Percentiles rank a stretch among this genome's conserved stretches.
These are phyloP conservation scores for Malacoctenus gilli DNA, from an alignment of 2,797 vertebrate genomes.

Conservation along the genomic window DNA sequence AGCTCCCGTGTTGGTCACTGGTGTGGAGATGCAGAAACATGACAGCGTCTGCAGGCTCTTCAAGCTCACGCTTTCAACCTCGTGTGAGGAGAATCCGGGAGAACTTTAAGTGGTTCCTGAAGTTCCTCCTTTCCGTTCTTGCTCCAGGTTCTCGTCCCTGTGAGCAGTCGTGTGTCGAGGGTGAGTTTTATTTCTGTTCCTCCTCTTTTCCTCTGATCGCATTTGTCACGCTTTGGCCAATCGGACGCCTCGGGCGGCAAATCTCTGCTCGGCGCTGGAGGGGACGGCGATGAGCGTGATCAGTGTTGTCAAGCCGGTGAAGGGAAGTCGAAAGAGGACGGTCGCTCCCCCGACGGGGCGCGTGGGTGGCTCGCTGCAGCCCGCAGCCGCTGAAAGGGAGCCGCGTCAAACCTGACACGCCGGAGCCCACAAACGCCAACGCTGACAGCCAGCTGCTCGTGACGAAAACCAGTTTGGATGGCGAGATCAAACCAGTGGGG, in stretches of 20 bases:
- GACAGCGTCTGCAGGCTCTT: constrained; percentile 44
- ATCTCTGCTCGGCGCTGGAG: constrained; percentile 29
- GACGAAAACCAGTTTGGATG: constrained; percentile 56
- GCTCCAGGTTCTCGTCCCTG: constrained; percentile 6
- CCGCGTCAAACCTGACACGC: constrained; percentile 66
- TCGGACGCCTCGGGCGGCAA: constrained; percentile 37
- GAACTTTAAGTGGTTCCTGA: constrained; percentile 1
- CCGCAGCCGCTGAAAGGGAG: constrained; percentile 54
- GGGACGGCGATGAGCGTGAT: constrained; percentile 60
- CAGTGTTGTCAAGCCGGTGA: constrained; percentile 60
- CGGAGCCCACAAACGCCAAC: constrained; percentile 57
- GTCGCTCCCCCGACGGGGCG: constrained; percentile 48
- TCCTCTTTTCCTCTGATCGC: constrained; percentile 13
- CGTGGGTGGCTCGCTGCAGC: constrained; percentile 61
- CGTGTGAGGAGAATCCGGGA: constrained; percentile 35
- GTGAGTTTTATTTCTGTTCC: too few species aligned
- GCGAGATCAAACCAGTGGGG: constrained; percentile 39
- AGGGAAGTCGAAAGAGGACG: constrained; percentile 59
- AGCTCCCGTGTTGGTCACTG: constrained; percentile 42
- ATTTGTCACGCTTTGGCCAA: constrained; percentile 51
- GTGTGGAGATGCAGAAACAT: constrained; percentile 52
- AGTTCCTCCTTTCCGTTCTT: constrained; percentile 9
- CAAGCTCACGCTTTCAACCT: constrained; percentile 24
- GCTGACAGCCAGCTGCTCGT: constrained; percentile 60
- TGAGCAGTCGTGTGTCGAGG: constrained; percentile 24